Evolutionary conservation across 2,113 vertebrate species (phyloP).

Genomic region (Gopherus evgoodei): DNA sequence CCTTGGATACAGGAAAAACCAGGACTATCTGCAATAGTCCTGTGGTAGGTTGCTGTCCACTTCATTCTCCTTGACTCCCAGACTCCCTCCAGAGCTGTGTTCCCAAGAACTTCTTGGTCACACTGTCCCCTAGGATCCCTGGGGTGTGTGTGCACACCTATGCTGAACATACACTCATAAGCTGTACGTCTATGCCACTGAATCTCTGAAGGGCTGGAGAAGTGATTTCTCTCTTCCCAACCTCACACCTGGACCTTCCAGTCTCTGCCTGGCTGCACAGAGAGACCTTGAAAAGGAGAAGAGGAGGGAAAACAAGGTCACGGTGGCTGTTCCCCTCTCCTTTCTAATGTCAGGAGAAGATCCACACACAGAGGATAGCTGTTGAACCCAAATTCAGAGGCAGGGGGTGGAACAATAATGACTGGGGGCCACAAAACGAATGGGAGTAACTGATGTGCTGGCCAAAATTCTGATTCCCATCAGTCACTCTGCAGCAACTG

Average conservation of each 20-base stretch:
- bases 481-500: not conserved
- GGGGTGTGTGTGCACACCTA: too few species aligned
- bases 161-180: too few species aligned
- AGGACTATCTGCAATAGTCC: not conserved
- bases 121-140: too few species aligned
- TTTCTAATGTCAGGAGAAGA: not conserved
- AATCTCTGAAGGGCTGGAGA: too few species aligned
- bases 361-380: not conserved
- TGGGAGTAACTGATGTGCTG: not conserved
- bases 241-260: not conserved
- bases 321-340: not conserved
- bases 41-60: too few species aligned
- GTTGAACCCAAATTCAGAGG: not conserved
- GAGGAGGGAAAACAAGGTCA: not conserved
- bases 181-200: too few species aligned
- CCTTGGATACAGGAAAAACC: not conserved
- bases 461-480: accelerated
- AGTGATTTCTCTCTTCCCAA: too few species aligned
- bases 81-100: too few species aligned
- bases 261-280: not conserved
- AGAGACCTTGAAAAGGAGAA: too few species aligned
- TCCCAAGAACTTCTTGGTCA: too few species aligned
- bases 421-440: too few species aligned
- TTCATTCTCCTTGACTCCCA: too few species aligned
- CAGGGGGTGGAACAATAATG: not conserved